These are phyloP conservation scores for Glyptemys insculpta DNA, from an alignment of 2,797 vertebrate genomes.

Conservation along the genomic window DNA sequence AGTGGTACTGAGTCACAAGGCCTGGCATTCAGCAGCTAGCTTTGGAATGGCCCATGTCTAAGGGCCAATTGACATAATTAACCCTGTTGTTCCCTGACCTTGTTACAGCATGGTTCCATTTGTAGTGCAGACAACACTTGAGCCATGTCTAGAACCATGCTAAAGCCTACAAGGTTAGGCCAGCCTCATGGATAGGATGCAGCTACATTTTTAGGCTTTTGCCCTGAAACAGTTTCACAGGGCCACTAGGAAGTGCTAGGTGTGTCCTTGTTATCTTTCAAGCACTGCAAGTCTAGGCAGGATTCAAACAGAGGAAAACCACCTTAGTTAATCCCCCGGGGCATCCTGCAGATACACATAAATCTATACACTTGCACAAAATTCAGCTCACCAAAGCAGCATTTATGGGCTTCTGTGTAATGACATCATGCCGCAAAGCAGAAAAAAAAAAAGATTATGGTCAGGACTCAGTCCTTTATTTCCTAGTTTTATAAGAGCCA, in stretches of 20 bases:
- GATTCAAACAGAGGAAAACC: background rate
- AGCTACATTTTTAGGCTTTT: background rate
- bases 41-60: background rate
- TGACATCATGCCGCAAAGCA: background rate
- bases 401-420: rapidly evolving
- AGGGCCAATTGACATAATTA: background rate
- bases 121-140: background rate
- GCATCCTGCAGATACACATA: background rate
- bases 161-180: background rate
- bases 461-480: background rate
- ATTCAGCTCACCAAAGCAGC: background rate
- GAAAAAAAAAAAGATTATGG: background rate
- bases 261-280: background rate
- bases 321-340: background rate
- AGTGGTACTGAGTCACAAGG: background rate
- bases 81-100: background rate
- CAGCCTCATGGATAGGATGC: background rate
- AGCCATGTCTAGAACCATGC: background rate
- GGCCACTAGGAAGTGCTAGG: background rate
- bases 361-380: background rate
- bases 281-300: background rate
- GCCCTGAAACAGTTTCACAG: background rate
- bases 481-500: background rate
- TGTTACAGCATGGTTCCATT: rapidly evolving
- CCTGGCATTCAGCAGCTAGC: background rate